These are phyloP conservation scores for Brachionus rubens DNA, from an alignment of 1,140 invertebrate genomes.

Conservation along the genomic window DNA sequence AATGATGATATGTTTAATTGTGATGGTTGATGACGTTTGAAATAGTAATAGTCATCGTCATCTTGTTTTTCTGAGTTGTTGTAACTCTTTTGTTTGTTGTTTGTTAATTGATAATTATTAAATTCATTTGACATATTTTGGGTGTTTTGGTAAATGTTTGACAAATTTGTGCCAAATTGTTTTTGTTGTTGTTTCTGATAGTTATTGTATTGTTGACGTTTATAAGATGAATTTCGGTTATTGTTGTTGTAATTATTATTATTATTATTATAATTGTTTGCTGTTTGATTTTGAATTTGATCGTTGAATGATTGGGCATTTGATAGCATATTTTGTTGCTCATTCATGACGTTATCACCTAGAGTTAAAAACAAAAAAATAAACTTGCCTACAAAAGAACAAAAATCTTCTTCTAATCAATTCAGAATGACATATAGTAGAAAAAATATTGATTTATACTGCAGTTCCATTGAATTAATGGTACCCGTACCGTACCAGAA, in stretches of 20 bases:
- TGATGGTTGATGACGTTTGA: constrained; percentile 19
- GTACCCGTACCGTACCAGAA: too few species aligned
- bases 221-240: constrained; percentile 17
- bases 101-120: constrained; percentile 9
- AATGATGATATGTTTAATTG: constrained; percentile 41
- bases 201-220: constrained; percentile 34
- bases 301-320: too few species aligned
- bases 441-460: too few species aligned
- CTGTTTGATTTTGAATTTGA: too few species aligned
- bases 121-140: neutral
- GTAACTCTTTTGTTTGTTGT: neutral
- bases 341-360: too few species aligned
- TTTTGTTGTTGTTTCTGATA: constrained; percentile 40
- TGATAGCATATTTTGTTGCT: too few species aligned
- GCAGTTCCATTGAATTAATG: too few species aligned
- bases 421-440: too few species aligned
- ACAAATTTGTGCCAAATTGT: constrained; percentile 12
- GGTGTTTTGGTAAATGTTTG: constrained; percentile 6
- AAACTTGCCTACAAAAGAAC: too few species aligned
- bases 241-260: neutral
- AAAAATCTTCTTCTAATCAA: too few species aligned
- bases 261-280: too few species aligned
- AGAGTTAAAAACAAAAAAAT: too few species aligned
- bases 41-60: neutral
- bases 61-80: neutral